A percentile compares a stretch with the other conserved stretches of the same genome.
Evolutionary conservation across 2,888 invertebrate species (phyloP).

Genomic region (Rambutsinella grinnellia): DNA sequence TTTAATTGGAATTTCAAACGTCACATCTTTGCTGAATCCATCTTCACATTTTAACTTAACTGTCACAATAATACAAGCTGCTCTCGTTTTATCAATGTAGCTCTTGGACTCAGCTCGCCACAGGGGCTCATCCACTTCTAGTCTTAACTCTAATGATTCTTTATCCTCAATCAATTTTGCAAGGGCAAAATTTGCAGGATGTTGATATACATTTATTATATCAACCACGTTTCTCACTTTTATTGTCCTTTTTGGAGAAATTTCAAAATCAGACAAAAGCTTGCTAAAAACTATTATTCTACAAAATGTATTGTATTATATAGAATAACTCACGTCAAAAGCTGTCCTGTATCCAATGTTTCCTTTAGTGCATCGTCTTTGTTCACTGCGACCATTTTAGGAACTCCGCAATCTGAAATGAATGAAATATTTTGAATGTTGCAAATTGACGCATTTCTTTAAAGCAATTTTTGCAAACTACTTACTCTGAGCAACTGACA

Average conservation of each 20-base stretch:
- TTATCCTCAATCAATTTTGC: no score
- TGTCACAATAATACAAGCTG: not conserved
- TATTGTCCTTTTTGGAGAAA: no score
- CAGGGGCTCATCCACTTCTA: constrained; percentile 3
- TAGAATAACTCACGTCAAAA: constrained; percentile 7
- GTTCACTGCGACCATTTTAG: constrained; percentile 13
- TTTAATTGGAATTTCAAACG: constrained; percentile 33
- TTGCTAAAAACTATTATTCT: no score
- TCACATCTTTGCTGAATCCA: constrained; percentile 26
- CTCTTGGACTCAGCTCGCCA: constrained; percentile 23
- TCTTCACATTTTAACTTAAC: constrained; percentile 36
- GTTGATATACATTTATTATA: not conserved
- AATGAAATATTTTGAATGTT: not conserved
- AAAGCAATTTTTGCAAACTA: no score
- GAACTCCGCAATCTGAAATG: constrained; percentile 38
- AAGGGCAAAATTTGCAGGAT: constrained; percentile 8
- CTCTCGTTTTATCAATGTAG: constrained; percentile 33
- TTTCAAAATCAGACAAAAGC: no score
- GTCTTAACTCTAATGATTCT: not conserved
- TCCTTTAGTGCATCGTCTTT: constrained; percentile 16
- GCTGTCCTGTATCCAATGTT: constrained; percentile 27
- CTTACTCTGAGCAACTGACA: no score
- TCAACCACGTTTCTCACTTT: not conserved
- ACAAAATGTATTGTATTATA: no score
- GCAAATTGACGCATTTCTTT: not conserved